These are phyloP conservation scores for Siniperca scherzeri DNA, from an alignment of 2,797 vertebrate species.

Conservation along the genomic window DNA sequence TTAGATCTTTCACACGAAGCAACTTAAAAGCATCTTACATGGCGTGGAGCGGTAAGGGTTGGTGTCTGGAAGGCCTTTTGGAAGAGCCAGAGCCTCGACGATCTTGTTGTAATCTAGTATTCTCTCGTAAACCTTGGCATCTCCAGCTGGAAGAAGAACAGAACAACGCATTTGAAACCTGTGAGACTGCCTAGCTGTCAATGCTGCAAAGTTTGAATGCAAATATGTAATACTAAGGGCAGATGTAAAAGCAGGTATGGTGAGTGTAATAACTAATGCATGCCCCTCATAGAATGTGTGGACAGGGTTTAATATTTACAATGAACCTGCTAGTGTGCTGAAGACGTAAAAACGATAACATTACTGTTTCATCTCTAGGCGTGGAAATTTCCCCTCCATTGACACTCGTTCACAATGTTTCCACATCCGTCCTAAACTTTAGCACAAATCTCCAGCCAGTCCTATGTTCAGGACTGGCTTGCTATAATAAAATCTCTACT, in stretches of 20 bases:
- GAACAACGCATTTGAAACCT: neutral
- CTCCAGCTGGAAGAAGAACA: slow-evolving; percentile 89
- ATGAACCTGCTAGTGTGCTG: neutral
- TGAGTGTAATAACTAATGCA: neutral
- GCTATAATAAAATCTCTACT: neutral
- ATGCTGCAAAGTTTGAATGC: neutral
- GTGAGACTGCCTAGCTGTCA: neutral
- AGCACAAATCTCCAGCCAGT: neutral
- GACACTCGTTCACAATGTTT: neutral
- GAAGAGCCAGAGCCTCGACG: slow-evolving; percentile 92
- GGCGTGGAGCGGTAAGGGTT: slow-evolving; percentile 93
- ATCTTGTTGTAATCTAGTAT: slow-evolving; percentile 96
- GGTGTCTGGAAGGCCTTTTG: slow-evolving; percentile 93
- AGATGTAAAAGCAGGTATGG: neutral
- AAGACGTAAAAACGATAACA: neutral
- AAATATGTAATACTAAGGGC: neutral
- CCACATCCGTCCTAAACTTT: neutral
- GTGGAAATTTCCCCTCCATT: neutral
- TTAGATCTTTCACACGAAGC: neutral
- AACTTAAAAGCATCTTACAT: slow-evolving; percentile 85
- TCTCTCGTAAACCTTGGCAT: slow-evolving; percentile 94
- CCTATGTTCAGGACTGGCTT: neutral
- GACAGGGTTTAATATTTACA: neutral
- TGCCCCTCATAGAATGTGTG: neutral
- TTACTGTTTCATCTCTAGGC: neutral